A percentile compares a stretch with the other conserved stretches of the same genome.
Evolutionary conservation across 2,888 invertebrate species (phyloP).

Genomic region (Notodonta dromedarius): DNA sequence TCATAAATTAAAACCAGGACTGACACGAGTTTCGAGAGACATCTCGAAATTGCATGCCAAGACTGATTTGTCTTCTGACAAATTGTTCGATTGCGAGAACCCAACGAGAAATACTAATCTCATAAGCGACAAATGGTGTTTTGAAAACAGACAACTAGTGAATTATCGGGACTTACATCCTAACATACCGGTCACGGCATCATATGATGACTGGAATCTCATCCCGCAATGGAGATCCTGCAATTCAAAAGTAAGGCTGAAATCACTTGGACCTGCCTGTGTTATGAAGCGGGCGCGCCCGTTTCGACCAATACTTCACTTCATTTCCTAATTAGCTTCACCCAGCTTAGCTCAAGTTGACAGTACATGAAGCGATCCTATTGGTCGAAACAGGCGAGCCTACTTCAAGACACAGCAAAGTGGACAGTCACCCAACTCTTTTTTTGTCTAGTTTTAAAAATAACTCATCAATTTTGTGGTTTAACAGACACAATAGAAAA

Average conservation of each 20-base stretch:
- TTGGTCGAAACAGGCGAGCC: too few species aligned
- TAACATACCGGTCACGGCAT: constrained; percentile 51
- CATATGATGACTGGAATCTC: constrained; percentile 39
- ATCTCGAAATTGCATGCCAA: constrained; percentile 18
- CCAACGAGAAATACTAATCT: constrained; percentile 44
- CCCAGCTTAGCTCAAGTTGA: too few species aligned
- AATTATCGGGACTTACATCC: constrained; percentile 52
- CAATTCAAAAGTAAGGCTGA: constrained; percentile 42
- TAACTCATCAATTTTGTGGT: too few species aligned
- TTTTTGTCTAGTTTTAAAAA: too few species aligned
- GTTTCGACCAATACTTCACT: too few species aligned
- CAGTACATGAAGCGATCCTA: too few species aligned
- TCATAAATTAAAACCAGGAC: constrained; percentile 30
- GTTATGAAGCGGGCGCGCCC: too few species aligned
- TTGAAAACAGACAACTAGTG: constrained; percentile 53
- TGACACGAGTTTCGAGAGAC: constrained; percentile 28
- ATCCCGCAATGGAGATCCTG: constrained; percentile 61
- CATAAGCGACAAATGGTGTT: constrained; percentile 49
- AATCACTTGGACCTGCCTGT: too few species aligned
- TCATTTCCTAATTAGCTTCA: too few species aligned
- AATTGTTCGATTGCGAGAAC: constrained; percentile 45
- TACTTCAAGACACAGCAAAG: too few species aligned
- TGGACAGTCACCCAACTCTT: too few species aligned
- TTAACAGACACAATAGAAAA: too few species aligned
- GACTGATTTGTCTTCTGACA: constrained; percentile 33